Base-by-base conservation (phyloP, 2,797 vertebrate genomes). In the Falco naumanni region DNA sequence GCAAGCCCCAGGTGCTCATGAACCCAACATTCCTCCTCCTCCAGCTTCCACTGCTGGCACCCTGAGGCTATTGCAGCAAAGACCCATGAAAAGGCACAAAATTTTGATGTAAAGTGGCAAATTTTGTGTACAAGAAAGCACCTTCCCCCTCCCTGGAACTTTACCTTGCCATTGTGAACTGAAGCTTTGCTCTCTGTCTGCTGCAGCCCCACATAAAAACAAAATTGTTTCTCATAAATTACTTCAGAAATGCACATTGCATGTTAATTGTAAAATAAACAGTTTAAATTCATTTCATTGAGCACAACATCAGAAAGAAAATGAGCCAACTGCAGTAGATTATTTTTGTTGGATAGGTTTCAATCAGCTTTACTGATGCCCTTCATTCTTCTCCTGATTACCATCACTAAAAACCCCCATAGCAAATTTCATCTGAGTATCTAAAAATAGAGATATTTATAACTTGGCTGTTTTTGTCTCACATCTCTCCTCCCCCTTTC, bases 191-290 rank as follows among this genome's bases (percentile, higher is more conserved):
- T 95, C 16, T 84, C 87, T 90, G 61, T 87, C 71, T 96, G 96
- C 86, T 87, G 70, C 86, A 97, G 74, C 41, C 90, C 91, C 66
- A 80, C 57, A 95, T 95, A 95, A 95, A 97, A 92, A 85, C 91
- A 93, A 95, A 97, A 96, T 90, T 90, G 90, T 94, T 96, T 95
- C 91, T 94, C 96, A 96, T 96, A 95, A 97, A 96, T 96, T 97
- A 96, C 85, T 95, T 94, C 10, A 7, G 93, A 95, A 96, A 94
- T 94, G 90, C 94, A 79, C 93, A 95, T 89, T 87, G 94, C 90
- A 95, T 95, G 77, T 94, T 97, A 96, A 96, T 95, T 96, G 93
- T 94, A 96, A 96, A 96, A 95, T 91, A 96, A 96, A 96, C 93
- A 95, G 91, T 93, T 95, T 95, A 93, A 95, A 96, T 97, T 95